Evolutionary conservation across 2,888 invertebrate genomes (phyloP).

Genomic region (Himalopsyche japonica): DNA sequence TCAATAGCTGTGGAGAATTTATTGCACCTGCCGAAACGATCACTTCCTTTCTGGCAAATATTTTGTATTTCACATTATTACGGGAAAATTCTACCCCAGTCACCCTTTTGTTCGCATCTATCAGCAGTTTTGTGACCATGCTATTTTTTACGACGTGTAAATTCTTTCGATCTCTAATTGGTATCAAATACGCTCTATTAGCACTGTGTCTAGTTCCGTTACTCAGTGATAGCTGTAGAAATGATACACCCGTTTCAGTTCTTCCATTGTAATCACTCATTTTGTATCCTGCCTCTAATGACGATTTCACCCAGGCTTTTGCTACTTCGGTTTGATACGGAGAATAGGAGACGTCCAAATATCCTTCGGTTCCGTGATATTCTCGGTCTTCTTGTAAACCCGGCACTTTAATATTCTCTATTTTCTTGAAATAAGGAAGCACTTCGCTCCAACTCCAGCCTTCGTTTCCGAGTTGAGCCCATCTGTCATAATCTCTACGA

Average conservation of each 20-base stretch:
- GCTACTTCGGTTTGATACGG: conserved; percentile 58
- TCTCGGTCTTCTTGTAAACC: conserved; percentile 53
- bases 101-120: conserved; percentile 60
- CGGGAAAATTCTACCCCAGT: conserved; percentile 65
- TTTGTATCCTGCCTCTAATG: conserved; percentile 63
- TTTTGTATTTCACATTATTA: conserved; percentile 55
- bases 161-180: conserved; percentile 62
- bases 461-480: conserved; percentile 71
- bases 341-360: conserved; percentile 60
- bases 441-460: conserved; percentile 77
- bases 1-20: conserved; percentile 76
- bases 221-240: conserved; percentile 65
- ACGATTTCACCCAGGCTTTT: conserved; percentile 65
- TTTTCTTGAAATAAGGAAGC: conserved; percentile 75
- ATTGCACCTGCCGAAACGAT: conserved; percentile 77
- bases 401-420: conserved; percentile 71
- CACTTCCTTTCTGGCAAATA: conserved; percentile 69
- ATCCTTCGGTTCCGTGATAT: conserved; percentile 62
- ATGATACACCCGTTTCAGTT: conserved; percentile 65
- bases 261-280: conserved; percentile 66
- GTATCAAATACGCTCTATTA: conserved; percentile 68
- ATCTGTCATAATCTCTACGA: conserved; percentile 73
- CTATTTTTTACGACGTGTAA: conserved; percentile 64
- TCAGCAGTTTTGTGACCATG: conserved; percentile 63
- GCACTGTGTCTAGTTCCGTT: conserved; percentile 70